Conservation (phyloP, 1,140 invertebrate genomes). For the Sipha flava region DNA sequence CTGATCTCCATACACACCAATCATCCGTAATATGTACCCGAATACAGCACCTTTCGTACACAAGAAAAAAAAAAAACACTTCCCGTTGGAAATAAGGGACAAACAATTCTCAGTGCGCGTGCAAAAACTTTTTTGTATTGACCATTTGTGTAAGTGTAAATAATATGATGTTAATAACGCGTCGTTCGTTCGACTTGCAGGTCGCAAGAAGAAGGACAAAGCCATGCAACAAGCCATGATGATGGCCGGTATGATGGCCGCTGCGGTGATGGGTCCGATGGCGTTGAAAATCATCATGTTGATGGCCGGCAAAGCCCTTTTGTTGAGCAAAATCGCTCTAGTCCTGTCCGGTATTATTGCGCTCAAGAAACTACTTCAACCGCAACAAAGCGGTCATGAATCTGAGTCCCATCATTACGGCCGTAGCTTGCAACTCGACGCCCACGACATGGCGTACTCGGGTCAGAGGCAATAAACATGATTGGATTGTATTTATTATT, state of each 20-base stretch:
- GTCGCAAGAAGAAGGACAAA: constrained; percentile 62
- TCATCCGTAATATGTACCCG: too few relatives aligned
- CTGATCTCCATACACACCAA: too few relatives aligned
- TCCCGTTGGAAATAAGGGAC: too few relatives aligned
- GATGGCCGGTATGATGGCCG: constrained; percentile 64
- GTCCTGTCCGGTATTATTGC: constrained; percentile 72
- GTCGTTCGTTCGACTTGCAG: constrained; percentile 43
- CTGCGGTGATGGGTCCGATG: constrained; percentile 64
- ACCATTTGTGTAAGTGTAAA: too few relatives aligned
- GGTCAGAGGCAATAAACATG: constrained; percentile 51
- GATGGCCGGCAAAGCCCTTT: constrained; percentile 71
- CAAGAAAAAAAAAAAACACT: too few relatives aligned
- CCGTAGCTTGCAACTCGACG: constrained; percentile 47
- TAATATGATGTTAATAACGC: too few relatives aligned
- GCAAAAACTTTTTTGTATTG: too few relatives aligned
- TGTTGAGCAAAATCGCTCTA: constrained; percentile 73
- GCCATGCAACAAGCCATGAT: constrained; percentile 65
- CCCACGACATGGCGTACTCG: constrained; percentile 63
- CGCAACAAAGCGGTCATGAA: constrained; percentile 66
- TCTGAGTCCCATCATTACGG: constrained; percentile 62
- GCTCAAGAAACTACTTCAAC: constrained; percentile 62
- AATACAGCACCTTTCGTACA: too few relatives aligned
- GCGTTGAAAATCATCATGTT: constrained; percentile 68
- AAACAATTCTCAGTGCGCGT: too few relatives aligned
- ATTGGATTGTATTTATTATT: neutral